Percentiles rank a stretch among this genome's conserved stretches.
Conservation (phyloP, 2,888 invertebrate species). For the Eupithecia subfuscata region DNA sequence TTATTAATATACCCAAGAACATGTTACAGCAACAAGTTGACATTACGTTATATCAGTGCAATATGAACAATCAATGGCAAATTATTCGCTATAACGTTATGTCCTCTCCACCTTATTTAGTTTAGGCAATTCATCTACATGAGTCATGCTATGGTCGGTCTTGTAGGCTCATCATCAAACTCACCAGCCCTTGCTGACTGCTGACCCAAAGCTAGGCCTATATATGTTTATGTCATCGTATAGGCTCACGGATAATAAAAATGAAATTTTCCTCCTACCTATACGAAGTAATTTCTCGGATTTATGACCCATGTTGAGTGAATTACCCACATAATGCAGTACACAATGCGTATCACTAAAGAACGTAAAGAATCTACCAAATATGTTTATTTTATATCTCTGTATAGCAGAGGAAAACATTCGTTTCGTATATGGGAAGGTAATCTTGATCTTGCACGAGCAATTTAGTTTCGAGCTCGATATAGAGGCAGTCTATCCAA, state of each 20-base stretch:
- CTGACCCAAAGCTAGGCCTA: not conserved
- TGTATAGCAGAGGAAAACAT: not conserved
- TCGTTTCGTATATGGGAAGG: slow-evolving; percentile 31
- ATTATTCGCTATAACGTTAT: slow-evolving; percentile 74
- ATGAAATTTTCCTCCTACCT: not conserved
- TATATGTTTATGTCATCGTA: not conserved
- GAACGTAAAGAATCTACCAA: not conserved
- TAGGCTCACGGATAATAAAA: not conserved
- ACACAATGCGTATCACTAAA: not conserved
- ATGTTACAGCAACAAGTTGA: slow-evolving; percentile 78
- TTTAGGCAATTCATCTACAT: not conserved
- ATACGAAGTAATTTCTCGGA: not conserved
- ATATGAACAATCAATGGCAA: slow-evolving; percentile 64
- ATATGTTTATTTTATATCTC: not conserved
- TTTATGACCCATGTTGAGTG: slow-evolving; percentile 7
- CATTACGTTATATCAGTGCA: slow-evolving; percentile 57
- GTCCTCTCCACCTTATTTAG: slow-evolving; percentile 52
- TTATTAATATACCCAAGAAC: slow-evolving; percentile 56
- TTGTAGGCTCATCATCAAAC: not conserved
- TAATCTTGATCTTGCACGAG: slow-evolving; percentile 48
- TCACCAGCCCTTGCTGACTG: not conserved
- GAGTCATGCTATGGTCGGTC: not conserved
- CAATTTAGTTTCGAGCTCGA: slow-evolving; percentile 42
- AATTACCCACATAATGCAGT: not conserved
- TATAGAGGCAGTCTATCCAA: slow-evolving; percentile 45